phyloP scores from a whole-genome alignment of 2,888 invertebrate species.

The Drosophila ochracea region DNA sequence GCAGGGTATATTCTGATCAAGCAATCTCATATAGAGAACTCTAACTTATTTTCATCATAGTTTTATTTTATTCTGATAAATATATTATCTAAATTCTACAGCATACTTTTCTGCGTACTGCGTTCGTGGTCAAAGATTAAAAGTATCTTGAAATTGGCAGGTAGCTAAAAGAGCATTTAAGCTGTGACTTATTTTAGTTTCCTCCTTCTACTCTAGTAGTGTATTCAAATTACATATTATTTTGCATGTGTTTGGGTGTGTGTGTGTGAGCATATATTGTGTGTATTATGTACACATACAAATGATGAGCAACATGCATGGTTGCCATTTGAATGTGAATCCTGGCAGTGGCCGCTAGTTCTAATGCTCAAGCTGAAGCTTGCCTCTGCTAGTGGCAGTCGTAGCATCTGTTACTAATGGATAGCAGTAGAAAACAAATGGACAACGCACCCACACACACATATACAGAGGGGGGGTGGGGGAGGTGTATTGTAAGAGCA shows the following conservation, averaged over 20 bases:
- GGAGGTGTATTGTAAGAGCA: conserved; percentile 33
- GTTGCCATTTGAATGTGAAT: conserved; percentile 75
- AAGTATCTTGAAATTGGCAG: not conserved
- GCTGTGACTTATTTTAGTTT: conserved; percentile 4
- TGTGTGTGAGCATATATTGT: conserved; percentile 39
- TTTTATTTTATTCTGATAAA: too few species aligned
- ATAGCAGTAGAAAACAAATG: conserved; percentile 80
- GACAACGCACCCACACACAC: conserved; percentile 71
- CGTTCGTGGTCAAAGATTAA: not conserved
- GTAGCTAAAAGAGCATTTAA: conserved; percentile 20
- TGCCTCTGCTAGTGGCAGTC: conserved; percentile 68
- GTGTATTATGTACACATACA: conserved; percentile 58
- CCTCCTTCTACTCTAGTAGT: not conserved
- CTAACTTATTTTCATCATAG: not conserved
- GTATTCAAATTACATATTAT: not conserved
- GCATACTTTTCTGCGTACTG: not conserved
- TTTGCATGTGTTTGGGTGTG: not conserved
- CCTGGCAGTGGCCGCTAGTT: conserved; percentile 7
- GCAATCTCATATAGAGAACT: not conserved
- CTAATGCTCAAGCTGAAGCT: conserved; percentile 17
- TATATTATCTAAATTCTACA: not conserved
- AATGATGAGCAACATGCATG: conserved; percentile 59
- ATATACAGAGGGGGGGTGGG: conserved; percentile 7
- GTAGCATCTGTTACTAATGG: conserved; percentile 78
- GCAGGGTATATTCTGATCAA: not conserved